Percentiles rank a stretch among this genome's conserved stretches.
Evolutionary conservation across 2,113 vertebrate species (phyloP).

Genomic region (Taurulus bubalis): DNA sequence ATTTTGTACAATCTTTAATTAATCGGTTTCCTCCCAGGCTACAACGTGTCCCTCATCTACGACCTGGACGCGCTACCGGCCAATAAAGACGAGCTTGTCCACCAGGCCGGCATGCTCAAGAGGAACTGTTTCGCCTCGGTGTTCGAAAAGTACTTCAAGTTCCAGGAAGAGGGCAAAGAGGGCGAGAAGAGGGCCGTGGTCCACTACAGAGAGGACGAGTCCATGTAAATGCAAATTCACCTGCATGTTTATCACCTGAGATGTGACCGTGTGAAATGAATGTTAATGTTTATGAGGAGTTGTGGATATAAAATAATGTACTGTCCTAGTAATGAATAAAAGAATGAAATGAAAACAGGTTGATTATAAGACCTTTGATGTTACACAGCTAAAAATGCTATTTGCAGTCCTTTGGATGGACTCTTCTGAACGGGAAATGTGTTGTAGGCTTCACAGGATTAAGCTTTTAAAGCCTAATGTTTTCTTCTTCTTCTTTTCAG

Average conservation of each 20-base stretch:
- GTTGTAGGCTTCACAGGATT: not conserved
- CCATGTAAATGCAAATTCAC: constrained; percentile 84
- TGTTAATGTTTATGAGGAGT: too few species aligned
- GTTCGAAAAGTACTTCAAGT: constrained; percentile 99
- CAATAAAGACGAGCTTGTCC: constrained; percentile 90
- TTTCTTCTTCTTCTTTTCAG: constrained; percentile 70
- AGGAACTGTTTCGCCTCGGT: constrained; percentile 98
- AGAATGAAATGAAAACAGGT: not conserved
- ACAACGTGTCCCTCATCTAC: constrained; percentile 79
- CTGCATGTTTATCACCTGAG: not conserved
- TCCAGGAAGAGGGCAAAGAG: constrained; percentile 97
- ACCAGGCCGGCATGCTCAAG: constrained; percentile 96
- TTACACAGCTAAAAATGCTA: not conserved
- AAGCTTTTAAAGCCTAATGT: not conserved
- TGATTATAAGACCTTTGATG: not conserved
- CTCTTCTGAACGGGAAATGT: not conserved
- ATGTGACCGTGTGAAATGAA: not conserved
- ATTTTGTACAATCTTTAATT: not conserved
- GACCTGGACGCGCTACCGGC: constrained; percentile 92
- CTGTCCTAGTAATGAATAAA: too few species aligned
- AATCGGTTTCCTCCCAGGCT: constrained; percentile 42
- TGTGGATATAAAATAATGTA: not conserved
- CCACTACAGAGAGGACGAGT: constrained; percentile 98
- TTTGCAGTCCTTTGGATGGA: not conserved
- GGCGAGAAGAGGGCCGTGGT: constrained; percentile 96